Evolutionary conservation across 2,113 vertebrate species (phyloP), one percentile per base, ranked within the genome.

Genomic region (Calyptommatus sinebrachiatus): DNA sequence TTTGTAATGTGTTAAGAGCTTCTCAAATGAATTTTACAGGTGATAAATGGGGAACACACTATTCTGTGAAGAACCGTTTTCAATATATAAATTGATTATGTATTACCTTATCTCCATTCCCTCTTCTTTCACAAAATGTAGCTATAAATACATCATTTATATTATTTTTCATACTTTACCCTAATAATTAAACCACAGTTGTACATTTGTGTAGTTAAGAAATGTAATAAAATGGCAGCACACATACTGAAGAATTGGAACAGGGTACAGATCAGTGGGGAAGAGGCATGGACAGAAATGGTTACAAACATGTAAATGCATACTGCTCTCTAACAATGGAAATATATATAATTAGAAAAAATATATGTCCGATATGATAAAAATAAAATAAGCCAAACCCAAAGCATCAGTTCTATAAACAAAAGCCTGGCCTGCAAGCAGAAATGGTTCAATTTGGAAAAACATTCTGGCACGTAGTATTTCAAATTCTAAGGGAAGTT

Each of bases 401-500:
- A 89, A 76, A 81, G 74, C 70, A 83, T 84, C 86, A 86, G 80
- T 87, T 89, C 21, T 63, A 71, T 70, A 83, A 68, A 67, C 28
- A 77, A 89, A 79, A 75, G 88, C 90, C 85, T 90, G 91, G 89
- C 92, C 88, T 5, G 71, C 89, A 91, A 88, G 91, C 88, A 85
- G 88, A 87, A 89, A 83, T 75, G 85, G 78, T 46, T 10, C 0
- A 1, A 77, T 50, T 50, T 76, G 50, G 77, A 84, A 84, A 80
- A 68, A 86, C 35, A 67, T 66, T 80, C 71, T 87, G 88, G 77
- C 84, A 82, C 72, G 68, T 35, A 50, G 0, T 7, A 11, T 11
- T 84, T 70, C 24, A n/a, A 75, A 88, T 71, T 29, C 61, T n/a
- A 65, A 61, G 78, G 66, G 79, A 69, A 76, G 73, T 60, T 80